These are phyloP conservation scores for Augochlora pura DNA, from an alignment of 1,140 invertebrate species.

Conservation along the genomic window DNA sequence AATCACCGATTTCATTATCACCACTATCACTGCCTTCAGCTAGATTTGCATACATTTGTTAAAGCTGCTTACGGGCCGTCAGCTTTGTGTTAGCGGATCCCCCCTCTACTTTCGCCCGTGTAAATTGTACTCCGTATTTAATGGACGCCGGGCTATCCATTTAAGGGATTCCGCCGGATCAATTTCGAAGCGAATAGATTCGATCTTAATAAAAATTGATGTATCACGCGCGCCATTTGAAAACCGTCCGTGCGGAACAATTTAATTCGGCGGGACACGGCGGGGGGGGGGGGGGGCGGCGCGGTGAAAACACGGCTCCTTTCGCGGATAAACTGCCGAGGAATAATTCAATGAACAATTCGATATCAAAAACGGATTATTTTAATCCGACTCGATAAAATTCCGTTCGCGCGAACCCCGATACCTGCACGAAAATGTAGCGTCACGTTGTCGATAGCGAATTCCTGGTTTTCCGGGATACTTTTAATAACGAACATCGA, in stretches of 20 bases:
- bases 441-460: not conserved
- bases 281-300: too few species aligned
- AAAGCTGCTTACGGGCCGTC: not conserved
- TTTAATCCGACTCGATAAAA: not conserved
- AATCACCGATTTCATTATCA: slow-evolving; percentile 30
- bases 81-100: not conserved
- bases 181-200: not conserved
- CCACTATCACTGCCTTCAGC: not conserved
- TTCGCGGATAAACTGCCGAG: too few species aligned
- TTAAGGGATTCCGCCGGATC: not conserved
- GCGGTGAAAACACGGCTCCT: too few species aligned
- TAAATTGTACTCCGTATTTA: not conserved
- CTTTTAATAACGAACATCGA: not conserved
- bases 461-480: not conserved
- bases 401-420: not conserved
- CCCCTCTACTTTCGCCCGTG: too few species aligned
- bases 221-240: not conserved
- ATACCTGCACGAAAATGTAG: not conserved
- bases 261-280: too few species aligned
- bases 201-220: not conserved
- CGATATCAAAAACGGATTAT: not conserved
- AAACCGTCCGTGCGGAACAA: too few species aligned
- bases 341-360: too few species aligned
- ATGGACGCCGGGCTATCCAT: not conserved
- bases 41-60: slow-evolving; percentile 26